Evolutionary conservation across 2,113 vertebrate genomes (phyloP), one percentile per base, ranked within the genome.

Genomic region (Bothrops jararaca): DNA sequence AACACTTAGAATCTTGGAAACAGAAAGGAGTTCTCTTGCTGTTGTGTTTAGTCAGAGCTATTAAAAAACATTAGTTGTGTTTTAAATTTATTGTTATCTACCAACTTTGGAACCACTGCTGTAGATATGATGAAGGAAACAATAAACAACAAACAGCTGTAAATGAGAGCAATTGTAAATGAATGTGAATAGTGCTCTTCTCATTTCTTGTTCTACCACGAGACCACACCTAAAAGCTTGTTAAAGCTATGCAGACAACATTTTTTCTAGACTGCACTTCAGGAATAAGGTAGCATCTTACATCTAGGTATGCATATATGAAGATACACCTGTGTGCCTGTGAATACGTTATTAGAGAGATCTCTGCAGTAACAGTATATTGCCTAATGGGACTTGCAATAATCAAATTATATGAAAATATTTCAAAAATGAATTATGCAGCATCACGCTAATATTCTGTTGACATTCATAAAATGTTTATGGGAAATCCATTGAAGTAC

Each of bases 41-140:
- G 88, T 87, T 95, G 87, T 87, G 88, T 93, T 93, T 93, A 88
- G 69, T 90, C 3, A 53, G 0, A 29, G 54, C 11, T 57, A 13
- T 69, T 34, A 69, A 34, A 60, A 69, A 69, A 34, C 29, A 69
- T 69, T n/a, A 6, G 29, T 26, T 9, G n/a, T 69, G 23, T 92
- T 92, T 87, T 6, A 29, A 1, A 80, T 80, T 22, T 22, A 53
- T 48, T 8, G 48, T 80, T 85, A 69, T 89, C 52, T 0, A 0
- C 90, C 89, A 1, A 0, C 0, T 4, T 64, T 86, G 92, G 39
- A 93, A 5, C 3, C 1, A 48, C 91, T 50, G 58, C 92, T 24
- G 3, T 74, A 69, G 86, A 94, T 89, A 91, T 48, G 91, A 94
- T 69, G 90, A 95, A 94, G 95, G 93, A 93, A 94, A 54, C 50